phyloP scores from a whole-genome alignment of 2,797 vertebrate species.

The Monodelphis domestica region DNA sequence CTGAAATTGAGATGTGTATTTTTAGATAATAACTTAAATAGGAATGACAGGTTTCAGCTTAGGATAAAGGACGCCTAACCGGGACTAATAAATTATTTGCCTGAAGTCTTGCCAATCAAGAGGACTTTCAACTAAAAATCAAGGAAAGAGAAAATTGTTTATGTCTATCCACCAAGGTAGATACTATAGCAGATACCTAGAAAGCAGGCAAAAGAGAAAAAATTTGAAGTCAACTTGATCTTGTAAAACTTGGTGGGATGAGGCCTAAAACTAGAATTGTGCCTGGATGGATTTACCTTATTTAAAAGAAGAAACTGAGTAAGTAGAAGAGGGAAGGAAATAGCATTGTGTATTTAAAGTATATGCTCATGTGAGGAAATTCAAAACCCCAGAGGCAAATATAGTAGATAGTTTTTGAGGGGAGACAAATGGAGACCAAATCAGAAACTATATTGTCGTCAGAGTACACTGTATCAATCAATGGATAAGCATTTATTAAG shows the following conservation, averaged over 20 bases:
- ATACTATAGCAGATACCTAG: background rate
- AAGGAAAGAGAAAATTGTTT: background rate
- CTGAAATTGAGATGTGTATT: background rate
- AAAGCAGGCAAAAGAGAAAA: background rate
- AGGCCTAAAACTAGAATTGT: background rate
- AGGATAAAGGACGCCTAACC: background rate
- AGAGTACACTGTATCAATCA: background rate
- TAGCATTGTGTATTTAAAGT: background rate
- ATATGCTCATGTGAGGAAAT: background rate
- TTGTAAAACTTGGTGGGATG: background rate
- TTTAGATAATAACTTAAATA: background rate
- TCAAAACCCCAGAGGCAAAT: background rate
- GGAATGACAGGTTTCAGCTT: background rate
- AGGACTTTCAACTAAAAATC: background rate
- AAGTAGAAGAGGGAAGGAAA: background rate
- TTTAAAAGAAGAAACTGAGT: background rate
- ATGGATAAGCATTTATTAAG: background rate
- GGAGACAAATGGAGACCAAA: background rate
- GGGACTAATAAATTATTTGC: background rate
- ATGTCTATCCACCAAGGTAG: background rate
- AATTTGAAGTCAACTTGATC: background rate
- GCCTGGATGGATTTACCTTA: background rate
- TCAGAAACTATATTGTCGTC: background rate
- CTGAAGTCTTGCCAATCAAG: background rate
- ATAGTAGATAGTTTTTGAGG: background rate